Evolutionary conservation across 2,797 vertebrate species (phyloP).

Genomic region (Gobionotothen gibberifrons): DNA sequence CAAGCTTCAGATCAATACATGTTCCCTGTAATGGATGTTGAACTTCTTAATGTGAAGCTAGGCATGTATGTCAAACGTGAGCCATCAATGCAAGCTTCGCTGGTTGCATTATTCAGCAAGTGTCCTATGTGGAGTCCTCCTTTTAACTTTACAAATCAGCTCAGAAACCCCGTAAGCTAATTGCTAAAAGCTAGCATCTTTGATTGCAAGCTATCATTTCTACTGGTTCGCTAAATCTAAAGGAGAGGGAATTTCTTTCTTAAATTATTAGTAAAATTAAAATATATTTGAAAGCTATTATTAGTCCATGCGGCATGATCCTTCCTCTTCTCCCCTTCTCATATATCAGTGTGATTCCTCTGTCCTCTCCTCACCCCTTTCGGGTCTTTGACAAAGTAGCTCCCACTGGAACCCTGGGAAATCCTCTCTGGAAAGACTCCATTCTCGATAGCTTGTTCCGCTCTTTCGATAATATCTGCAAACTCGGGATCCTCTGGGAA

Average conservation of each 20-base stretch:
- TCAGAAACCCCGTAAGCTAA: slow-evolving; percentile 1
- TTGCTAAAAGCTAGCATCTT: not conserved
- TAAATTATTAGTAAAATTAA: no score
- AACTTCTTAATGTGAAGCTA: slow-evolving; percentile 39
- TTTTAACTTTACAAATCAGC: not conserved
- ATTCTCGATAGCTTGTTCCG: slow-evolving; percentile 93
- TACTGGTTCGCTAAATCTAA: not conserved
- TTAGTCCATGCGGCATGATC: no score
- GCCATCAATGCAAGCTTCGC: slow-evolving; percentile 5
- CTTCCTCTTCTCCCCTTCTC: no score
- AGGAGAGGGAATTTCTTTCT: no score
- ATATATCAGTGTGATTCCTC: not conserved
- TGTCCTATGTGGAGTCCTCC: not conserved
- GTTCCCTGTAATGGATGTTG: not conserved
- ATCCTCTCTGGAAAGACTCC: slow-evolving; percentile 94
- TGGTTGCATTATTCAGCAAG: slow-evolving; percentile 24
- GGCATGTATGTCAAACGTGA: slow-evolving; percentile 9
- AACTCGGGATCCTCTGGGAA: slow-evolving; percentile 94
- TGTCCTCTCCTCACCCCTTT: slow-evolving; percentile 87
- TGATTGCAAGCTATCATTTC: not conserved
- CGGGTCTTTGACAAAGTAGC: slow-evolving; percentile 97
- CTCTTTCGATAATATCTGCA: slow-evolving; percentile 89
- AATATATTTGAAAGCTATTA: no score
- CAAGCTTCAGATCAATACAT: slow-evolving; percentile 24
- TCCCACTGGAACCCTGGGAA: slow-evolving; percentile 97